Conservation (phyloP, 2,888 invertebrate genomes). For the Monopis laevigella region DNA sequence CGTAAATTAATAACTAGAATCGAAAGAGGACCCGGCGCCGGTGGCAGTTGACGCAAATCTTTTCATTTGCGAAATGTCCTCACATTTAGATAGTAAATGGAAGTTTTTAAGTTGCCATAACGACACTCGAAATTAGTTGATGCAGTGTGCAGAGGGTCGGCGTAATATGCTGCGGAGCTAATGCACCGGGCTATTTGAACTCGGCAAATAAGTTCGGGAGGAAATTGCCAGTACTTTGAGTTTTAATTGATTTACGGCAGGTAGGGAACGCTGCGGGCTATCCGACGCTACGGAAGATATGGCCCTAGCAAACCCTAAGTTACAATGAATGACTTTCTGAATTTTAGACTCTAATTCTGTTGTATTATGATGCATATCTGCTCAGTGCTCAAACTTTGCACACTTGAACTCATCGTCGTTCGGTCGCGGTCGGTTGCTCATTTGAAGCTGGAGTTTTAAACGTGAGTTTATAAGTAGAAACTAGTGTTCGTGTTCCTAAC, state of each 20-base stretch:
- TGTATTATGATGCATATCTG: too few species aligned
- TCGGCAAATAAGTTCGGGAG: constrained; percentile 20
- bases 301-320: too few species aligned
- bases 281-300: constrained; percentile 5
- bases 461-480: too few species aligned
- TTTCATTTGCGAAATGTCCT: constrained; percentile 35
- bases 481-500: too few species aligned
- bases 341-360: too few species aligned
- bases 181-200: constrained; percentile 26
- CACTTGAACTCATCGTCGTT: too few species aligned
- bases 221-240: constrained; percentile 25
- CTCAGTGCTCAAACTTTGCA: too few species aligned
- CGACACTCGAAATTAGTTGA: constrained; percentile 17
- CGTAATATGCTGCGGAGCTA: constrained; percentile 14
- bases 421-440: too few species aligned
- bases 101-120: constrained; percentile 23
- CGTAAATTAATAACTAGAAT: constrained; percentile 26
- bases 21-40: constrained; percentile 29
- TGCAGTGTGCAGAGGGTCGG: constrained; percentile 17
- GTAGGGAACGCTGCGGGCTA: constrained; percentile 22
- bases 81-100: constrained; percentile 20
- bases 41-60: constrained; percentile 24
- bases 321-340: too few species aligned
- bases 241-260: constrained; percentile 48
- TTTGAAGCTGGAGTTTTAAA: too few species aligned